Conservation (phyloP, 2,113 vertebrate species). For the Chelonoidis abingdonii region DNA sequence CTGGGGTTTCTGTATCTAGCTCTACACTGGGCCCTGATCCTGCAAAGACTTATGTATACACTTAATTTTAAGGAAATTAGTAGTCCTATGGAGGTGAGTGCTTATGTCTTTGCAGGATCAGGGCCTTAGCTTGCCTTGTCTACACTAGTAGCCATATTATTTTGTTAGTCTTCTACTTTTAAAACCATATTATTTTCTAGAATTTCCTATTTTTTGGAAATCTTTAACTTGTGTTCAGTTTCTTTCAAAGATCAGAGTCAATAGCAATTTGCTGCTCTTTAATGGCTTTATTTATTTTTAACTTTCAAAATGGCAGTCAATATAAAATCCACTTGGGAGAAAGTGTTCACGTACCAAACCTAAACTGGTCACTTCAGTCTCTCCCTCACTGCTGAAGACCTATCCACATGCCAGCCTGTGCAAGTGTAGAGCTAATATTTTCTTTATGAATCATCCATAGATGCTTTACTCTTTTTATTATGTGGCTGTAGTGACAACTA, state of each 20-base stretch:
- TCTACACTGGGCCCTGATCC: not conserved
- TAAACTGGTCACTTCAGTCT: not conserved
- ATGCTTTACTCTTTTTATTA: not conserved
- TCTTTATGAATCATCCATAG: constrained; percentile 15
- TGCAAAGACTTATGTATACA: not conserved
- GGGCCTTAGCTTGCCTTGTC: not conserved
- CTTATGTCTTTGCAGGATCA: constrained; percentile 32
- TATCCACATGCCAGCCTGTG: not conserved
- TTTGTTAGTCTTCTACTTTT: not conserved
- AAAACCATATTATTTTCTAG: not conserved
- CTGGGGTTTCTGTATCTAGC: not conserved
- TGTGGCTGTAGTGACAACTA: not conserved
- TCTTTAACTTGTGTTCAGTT: not conserved
- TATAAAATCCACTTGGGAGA: not conserved
- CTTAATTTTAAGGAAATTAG: constrained; percentile 12
- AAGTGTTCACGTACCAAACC: not conserved
- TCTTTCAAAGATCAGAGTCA: not conserved
- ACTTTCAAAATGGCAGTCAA: not conserved
- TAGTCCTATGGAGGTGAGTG: constrained; percentile 5
- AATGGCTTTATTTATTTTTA: not conserved
- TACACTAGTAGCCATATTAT: not conserved
- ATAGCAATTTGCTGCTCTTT: not conserved
- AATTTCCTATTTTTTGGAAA: not conserved
- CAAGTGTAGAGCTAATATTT: constrained; percentile 19
- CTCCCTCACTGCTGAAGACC: not conserved